Base-by-base conservation (phyloP, 2,113 vertebrate species). In the Ochotona curzoniae region DNA sequence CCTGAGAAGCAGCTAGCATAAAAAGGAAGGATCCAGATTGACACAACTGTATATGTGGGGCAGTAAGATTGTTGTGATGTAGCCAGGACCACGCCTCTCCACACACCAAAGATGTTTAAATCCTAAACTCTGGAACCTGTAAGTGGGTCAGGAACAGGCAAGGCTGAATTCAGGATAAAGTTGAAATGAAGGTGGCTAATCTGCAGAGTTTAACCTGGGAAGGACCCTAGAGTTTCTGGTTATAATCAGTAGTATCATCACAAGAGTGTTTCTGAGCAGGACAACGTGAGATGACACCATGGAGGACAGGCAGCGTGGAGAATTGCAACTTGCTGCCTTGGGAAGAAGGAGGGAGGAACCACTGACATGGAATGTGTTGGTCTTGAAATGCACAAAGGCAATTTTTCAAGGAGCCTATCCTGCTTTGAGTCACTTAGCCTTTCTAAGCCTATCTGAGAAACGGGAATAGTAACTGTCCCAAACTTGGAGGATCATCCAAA, bases 61-160 rank as follows among this genome's bases (percentile, higher is more conserved):
- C 7, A 5, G 7, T 0, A 67, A 25, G 74, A 14, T 35, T 18
- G 30, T 0, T 0, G 1, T 2, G 8, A 1, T n/a, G 44, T 1
- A 49, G 23, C 8, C 28, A 25, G 30, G 71, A 49, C 6, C 1
- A 32, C 1, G 9, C 3, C 60, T 25, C 23, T 18, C 21, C 30
- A 18, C 6, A 14, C 28, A 51, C 44, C 30, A 21, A 66, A 83
- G n/a, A 61, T 0, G 1, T 4, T 64, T 47, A 35, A 0, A 11
- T 26, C 25, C 54, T 44, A 23, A 44, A 4, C 79, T 66, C 30
- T 7, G 0, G 8, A 66, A 61, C 4, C 38, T 0, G 0, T 5
- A 47, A 79, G 9, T 3, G 15, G 2, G 3, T 23, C 4, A 67
- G 69, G 76, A 44, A 64, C 44, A 0, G 5, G 26, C 73, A 71